A percentile compares a stretch with the other conserved stretches of the same genome.
Conservation (phyloP, 53 echinoderm and acorn worm genomes). For the Echinarachnius parma region DNA sequence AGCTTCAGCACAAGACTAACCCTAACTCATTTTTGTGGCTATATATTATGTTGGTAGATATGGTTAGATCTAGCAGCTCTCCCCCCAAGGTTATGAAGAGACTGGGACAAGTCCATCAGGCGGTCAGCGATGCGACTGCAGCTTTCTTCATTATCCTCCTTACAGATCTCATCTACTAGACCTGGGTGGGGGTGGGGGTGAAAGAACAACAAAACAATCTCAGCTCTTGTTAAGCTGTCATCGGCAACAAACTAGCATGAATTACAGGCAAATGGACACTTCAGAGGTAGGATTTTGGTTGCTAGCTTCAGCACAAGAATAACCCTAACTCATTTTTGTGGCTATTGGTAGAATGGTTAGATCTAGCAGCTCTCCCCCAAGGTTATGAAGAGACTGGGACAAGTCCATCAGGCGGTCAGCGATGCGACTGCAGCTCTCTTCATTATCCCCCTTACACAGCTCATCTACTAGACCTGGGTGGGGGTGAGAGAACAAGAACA, state of each 20-base stretch:
- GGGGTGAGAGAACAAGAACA: too few relatives aligned
- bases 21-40: too few relatives aligned
- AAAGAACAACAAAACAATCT: too few relatives aligned
- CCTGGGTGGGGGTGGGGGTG: conserved; percentile 1
- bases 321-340: too few relatives aligned
- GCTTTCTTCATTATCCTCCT: conserved; percentile 52
- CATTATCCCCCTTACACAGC: conserved; percentile 48
- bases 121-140: conserved; percentile 54
- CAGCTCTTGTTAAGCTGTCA: too few relatives aligned
- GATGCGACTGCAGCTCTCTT: conserved; percentile 50
- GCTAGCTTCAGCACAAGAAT: too few relatives aligned
- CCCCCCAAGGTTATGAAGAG: conserved; percentile 37
- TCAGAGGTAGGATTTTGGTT: too few relatives aligned
- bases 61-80: conserved; percentile 36
- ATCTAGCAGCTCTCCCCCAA: conserved; percentile 33
- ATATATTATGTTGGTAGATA: too few relatives aligned
- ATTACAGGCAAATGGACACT: too few relatives aligned
- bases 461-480: conserved; percentile 31
- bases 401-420: conserved; percentile 60
- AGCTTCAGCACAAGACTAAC: too few relatives aligned
- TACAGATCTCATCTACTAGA: conserved; percentile 32
- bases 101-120: conserved; percentile 65
- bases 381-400: conserved; percentile 51
- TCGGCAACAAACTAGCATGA: too few relatives aligned
- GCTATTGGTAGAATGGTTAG: too few relatives aligned